These are phyloP conservation scores for Motacilla alba DNA, from an alignment of 2,113 vertebrate genomes.

Conservation along the genomic window DNA sequence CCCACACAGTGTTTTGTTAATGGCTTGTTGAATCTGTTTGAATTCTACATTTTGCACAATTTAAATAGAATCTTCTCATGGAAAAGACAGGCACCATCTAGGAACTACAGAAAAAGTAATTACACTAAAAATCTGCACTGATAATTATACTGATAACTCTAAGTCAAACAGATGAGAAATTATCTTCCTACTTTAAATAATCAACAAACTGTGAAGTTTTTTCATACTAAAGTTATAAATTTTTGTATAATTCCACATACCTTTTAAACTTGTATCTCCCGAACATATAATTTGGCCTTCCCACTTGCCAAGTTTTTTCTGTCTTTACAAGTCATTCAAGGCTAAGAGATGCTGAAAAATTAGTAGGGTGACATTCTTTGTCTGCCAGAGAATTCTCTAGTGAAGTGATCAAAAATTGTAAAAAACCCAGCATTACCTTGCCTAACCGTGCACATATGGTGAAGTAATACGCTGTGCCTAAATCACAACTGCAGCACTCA, in stretches of 20 bases:
- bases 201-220: background rate
- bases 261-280: background rate
- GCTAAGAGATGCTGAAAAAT: background rate
- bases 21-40: background rate
- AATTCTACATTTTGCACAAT: background rate
- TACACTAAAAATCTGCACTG: background rate
- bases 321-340: background rate
- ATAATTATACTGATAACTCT: background rate
- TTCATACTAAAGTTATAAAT: background rate
- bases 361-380: background rate
- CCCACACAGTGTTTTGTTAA: slow-evolving; percentile 19
- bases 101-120: background rate
- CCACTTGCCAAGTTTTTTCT: background rate
- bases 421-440: background rate
- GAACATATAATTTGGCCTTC: background rate
- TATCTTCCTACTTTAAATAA: background rate
- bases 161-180: background rate
- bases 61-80: background rate
- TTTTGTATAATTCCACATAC: background rate
- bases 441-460: background rate
- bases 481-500: background rate
- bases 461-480: background rate
- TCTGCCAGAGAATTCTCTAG: background rate
- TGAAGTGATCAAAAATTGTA: background rate
- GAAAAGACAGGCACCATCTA: background rate